Conservation (phyloP, 2,113 vertebrate species). For the Tilapia sparmanii region DNA sequence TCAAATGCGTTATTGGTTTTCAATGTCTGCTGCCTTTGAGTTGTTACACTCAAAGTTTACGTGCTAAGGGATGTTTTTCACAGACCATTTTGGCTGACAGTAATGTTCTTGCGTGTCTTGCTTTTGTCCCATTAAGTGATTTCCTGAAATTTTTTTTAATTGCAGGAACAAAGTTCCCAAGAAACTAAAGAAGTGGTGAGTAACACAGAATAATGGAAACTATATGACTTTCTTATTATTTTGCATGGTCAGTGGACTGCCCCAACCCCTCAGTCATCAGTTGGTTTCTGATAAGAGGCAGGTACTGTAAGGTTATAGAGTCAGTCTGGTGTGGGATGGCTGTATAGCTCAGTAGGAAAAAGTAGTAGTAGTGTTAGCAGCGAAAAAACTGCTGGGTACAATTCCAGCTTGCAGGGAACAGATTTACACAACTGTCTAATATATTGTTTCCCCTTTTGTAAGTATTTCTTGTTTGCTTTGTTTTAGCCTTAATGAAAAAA, state of each 20-base stretch:
- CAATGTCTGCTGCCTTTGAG: neutral
- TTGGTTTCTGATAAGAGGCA: neutral
- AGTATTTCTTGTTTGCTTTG: neutral
- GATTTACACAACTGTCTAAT: neutral
- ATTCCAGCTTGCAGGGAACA: neutral
- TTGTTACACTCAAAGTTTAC: neutral
- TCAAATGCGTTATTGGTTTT: neutral
- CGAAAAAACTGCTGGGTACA: neutral
- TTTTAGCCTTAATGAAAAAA: neutral
- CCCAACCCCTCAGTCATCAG: neutral
- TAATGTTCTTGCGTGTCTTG: neutral
- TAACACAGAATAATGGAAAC: neutral
- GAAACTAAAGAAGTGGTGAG: conserved; percentile 64
- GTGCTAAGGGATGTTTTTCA: neutral
- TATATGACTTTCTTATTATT: neutral
- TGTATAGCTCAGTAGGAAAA: neutral
- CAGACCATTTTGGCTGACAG: neutral
- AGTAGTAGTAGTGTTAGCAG: neutral
- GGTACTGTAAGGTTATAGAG: neutral
- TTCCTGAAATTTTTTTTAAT: neutral
- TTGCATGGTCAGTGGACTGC: neutral
- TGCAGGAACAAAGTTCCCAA: conserved; percentile 59
- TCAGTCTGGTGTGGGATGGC: neutral
- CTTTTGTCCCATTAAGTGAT: neutral
- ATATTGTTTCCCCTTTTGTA: neutral